Conservation (phyloP, 2,888 invertebrate species). For the Cotesia congregata region DNA sequence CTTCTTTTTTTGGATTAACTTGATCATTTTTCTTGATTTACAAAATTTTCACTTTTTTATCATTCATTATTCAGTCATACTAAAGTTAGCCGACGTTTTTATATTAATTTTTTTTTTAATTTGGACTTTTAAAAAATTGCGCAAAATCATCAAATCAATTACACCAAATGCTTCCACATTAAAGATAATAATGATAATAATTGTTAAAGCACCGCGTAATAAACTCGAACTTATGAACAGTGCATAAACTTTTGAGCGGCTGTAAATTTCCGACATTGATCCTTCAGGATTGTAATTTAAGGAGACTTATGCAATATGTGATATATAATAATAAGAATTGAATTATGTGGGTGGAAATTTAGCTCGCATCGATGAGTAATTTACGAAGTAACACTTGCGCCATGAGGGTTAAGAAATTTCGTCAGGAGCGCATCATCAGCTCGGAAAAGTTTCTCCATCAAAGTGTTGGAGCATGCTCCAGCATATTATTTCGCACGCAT, state of each 20-base stretch:
- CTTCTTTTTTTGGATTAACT: constrained; percentile 3
- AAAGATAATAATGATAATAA: too few species aligned
- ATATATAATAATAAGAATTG: constrained; percentile 4
- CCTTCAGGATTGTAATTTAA: neutral
- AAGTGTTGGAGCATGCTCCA: constrained; percentile 31
- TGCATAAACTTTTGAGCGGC: neutral
- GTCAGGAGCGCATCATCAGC: constrained; percentile 10
- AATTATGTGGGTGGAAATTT: constrained; percentile 14
- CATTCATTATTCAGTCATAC: too few species aligned
- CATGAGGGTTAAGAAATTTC: constrained; percentile 21
- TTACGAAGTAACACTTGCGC: constrained; percentile 4
- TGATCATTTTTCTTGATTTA: neutral
- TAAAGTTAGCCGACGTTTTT: too few species aligned
- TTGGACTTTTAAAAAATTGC: too few species aligned
- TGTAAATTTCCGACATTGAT: constrained; percentile 13
- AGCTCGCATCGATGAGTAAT: constrained; percentile 16
- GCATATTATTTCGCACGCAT: constrained; percentile 36
- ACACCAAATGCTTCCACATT: too few species aligned
- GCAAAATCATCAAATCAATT: too few species aligned
- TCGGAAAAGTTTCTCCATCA: constrained; percentile 34
- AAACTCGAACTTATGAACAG: neutral
- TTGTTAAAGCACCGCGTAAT: neutral
- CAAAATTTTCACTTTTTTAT: too few species aligned
- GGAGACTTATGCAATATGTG: neutral
- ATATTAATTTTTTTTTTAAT: too few species aligned